Evolutionary conservation across 2,113 vertebrate genomes (phyloP), one percentile per base, ranked within the genome.

Genomic region (Dicentrarchus labrax): DNA sequence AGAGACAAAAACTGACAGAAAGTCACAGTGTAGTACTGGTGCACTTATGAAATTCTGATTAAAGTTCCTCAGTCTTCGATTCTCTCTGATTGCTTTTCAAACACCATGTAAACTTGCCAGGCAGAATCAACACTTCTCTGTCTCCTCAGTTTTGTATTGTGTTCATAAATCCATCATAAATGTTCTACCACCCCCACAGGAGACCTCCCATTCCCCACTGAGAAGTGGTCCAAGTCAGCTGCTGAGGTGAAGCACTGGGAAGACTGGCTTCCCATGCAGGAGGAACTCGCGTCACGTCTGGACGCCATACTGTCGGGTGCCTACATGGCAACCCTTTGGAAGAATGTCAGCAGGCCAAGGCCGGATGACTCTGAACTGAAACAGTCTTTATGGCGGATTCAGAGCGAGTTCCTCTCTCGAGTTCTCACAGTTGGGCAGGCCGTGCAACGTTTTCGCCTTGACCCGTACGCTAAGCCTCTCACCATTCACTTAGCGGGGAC

Each of bases 401-500:
- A 96, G 82, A 97, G 97, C 5, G 97, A 99, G 92, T 97, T 96
- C 89, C 92, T 98, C 36, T 98, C 97, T 0, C 94, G 97, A 16
- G 97, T 97, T 0, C 94, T 98, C 87, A 97, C 96, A 1, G 90
- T 99, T 0, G 97, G 96, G 39, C 80, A 96, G 80, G 97, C 95
- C 0, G 71, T 99, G 43, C 93, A 12, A 9, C 83, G 91, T 0
- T 97, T 97, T 0, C 59, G 90, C 39, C 77, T 98, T 9, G 80
- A 97, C 81, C 96, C 96, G 0, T 93, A 93, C 0, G 39, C 77
- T 47, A 96, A 94, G 45, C 96, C 97, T 2, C 92, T 97, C 78
- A 97, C 96, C 0, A 86, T 99, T 65, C 98, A 99, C 5, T 72
- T 99, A 16, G 96, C 96, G 13, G 98, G 98, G 43, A 97, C 96